Evolutionary conservation across 2,888 invertebrate genomes (phyloP).

Genomic region (Ctena decussata): DNA sequence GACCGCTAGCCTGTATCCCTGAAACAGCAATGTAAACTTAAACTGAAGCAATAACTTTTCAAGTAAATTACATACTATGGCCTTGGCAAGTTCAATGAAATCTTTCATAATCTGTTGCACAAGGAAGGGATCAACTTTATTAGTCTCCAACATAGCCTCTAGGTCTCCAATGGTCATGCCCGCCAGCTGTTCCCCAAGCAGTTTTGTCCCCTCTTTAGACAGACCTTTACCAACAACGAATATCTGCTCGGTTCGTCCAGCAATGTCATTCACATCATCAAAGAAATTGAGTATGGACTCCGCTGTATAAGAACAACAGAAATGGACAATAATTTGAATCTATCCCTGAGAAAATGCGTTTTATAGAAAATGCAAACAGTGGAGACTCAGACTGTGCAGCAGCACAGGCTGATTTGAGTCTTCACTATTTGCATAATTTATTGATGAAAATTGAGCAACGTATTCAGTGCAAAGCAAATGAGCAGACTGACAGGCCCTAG

Average conservation of each 20-base stretch:
- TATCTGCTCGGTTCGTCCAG: conserved; percentile 60
- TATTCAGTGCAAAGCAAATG: too few species aligned
- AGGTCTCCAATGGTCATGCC: conserved; percentile 77
- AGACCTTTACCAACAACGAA: conserved; percentile 75
- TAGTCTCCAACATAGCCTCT: conserved; percentile 70
- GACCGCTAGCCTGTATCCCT: too few species aligned
- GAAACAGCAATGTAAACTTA: too few species aligned
- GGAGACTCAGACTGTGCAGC: too few species aligned
- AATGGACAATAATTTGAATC: too few species aligned
- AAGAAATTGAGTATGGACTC: conserved; percentile 59
- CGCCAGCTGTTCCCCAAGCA: conserved; percentile 72
- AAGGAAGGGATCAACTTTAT: conserved; percentile 70
- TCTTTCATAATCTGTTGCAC: conserved; percentile 67
- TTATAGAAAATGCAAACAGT: too few species aligned
- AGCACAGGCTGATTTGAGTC: too few species aligned
- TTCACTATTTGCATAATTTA: too few species aligned
- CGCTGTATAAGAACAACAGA: conserved; percentile 26
- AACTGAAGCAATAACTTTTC: too few species aligned
- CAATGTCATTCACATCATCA: conserved; percentile 52
- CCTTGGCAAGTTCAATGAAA: conserved; percentile 69
- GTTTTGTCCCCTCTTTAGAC: conserved; percentile 64
- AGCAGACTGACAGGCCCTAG: too few species aligned
- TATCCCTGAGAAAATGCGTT: too few species aligned
- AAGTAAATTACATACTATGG: conserved; percentile 76
- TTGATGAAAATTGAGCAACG: too few species aligned